phyloP scores from a whole-genome alignment of 1,140 invertebrate species.

The Lepidurus packardi region DNA sequence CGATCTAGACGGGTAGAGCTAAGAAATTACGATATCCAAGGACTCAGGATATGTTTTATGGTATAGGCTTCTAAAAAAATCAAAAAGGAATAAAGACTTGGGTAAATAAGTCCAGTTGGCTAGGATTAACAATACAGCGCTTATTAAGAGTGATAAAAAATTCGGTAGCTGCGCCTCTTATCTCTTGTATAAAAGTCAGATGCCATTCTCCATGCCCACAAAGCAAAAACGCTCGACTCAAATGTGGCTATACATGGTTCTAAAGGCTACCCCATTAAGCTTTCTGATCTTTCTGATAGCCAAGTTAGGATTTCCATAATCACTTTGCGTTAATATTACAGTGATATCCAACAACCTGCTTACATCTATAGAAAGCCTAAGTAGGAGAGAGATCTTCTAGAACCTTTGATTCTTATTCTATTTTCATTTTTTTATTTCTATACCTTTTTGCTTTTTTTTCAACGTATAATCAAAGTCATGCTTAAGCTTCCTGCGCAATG shows the following conservation, averaged over 20 bases:
- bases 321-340: slow-evolving; percentile 6
- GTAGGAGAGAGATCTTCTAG: neutral
- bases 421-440: neutral
- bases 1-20: too few relatives aligned
- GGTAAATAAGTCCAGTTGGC: too few relatives aligned
- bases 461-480: slow-evolving; percentile 20
- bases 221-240: neutral
- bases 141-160: slow-evolving; percentile 1
- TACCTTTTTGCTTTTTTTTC: neutral
- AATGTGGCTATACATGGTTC: neutral
- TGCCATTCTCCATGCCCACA: neutral
- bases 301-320: slow-evolving; percentile 2
- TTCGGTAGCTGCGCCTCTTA: slow-evolving; percentile 4
- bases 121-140: neutral
- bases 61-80: too few relatives aligned
- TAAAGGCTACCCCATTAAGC: slow-evolving; percentile 1
- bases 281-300: neutral
- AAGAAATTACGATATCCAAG: too few relatives aligned
- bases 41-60: too few relatives aligned
- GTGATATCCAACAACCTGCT: neutral
- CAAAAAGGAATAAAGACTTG: too few relatives aligned
- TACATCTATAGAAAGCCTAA: neutral
- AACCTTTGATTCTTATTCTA: neutral
- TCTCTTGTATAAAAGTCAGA: slow-evolving; percentile 8
- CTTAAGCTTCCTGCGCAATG: slow-evolving; percentile 17